phyloP scores from a whole-genome alignment of 1,140 invertebrate genomes.

The honey bee (Apis mellifera) region Amel_HAv3.1 CM009931.2:3440501-3441000 shows the following conservation, averaged over 20 bases:
- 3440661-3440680: conserved; percentile 10
- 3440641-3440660: background rate
- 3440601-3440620: conserved; percentile 21
- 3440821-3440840: conserved; percentile 36
- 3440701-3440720: background rate
- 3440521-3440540: too few species aligned
- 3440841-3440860: conserved; percentile 41
- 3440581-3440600: background rate
- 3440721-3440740: conserved; percentile 36
- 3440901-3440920: background rate
- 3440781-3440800: conserved; percentile 46
- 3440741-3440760: conserved; percentile 23
- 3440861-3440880: conserved; percentile 20
- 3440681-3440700: background rate
- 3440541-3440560: too few species aligned
- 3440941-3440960: conserved; percentile 18
- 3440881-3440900: background rate
- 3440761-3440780: conserved; percentile 46
- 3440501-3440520: too few species aligned
- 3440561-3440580: too few species aligned
- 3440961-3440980: conserved; percentile 31
- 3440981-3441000: conserved; percentile 37
- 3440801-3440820: conserved; percentile 47
- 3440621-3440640: conserved; percentile 15
- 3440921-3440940: conserved; percentile 1